These are phyloP conservation scores for Araneus ventricosus DNA, from an alignment of 1,140 invertebrate genomes.

Conservation along the genomic window DNA sequence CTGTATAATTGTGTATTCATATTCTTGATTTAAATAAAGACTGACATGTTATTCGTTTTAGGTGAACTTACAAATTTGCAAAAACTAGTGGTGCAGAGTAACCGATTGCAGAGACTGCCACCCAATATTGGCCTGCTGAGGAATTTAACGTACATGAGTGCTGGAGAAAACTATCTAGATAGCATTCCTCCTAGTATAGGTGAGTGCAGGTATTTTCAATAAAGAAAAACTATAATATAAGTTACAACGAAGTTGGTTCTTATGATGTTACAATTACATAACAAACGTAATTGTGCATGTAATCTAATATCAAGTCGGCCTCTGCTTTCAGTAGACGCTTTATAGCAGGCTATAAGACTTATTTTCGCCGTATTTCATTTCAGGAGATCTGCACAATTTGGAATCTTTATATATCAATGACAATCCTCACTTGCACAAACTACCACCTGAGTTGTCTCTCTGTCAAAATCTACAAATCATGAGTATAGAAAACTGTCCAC, in stretches of 20 bases:
- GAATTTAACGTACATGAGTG: constrained; percentile 94
- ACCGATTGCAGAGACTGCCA: constrained; percentile 93
- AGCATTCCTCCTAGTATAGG: constrained; percentile 98
- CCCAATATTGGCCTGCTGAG: constrained; percentile 95
- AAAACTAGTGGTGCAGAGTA: constrained; percentile 95
- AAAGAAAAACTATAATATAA: no score
- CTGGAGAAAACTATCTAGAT: constrained; percentile 98
- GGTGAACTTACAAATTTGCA: constrained; percentile 92
- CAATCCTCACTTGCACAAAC: constrained; percentile 95
- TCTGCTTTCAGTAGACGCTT: no score
- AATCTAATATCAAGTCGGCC: no score
- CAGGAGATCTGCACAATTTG: constrained; percentile 94
- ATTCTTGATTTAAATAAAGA: background rate
- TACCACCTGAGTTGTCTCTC: constrained; percentile 98
- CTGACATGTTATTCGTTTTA: constrained; percentile 32
- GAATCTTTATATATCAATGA: constrained; percentile 99
- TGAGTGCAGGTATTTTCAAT: constrained; percentile 77
- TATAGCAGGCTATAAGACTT: no score
- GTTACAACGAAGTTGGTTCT: no score
- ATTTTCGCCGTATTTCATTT: constrained; percentile 47
- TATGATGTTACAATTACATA: no score
- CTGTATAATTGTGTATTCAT: no score
- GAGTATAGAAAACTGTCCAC: constrained; percentile 99
- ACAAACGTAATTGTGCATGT: no score
- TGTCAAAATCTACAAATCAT: constrained; percentile 99